Evolutionary conservation across 1,140 invertebrate genomes (phyloP), one percentile per base, ranked within the genome.

Genomic region (Drosophila tsacasi): DNA sequence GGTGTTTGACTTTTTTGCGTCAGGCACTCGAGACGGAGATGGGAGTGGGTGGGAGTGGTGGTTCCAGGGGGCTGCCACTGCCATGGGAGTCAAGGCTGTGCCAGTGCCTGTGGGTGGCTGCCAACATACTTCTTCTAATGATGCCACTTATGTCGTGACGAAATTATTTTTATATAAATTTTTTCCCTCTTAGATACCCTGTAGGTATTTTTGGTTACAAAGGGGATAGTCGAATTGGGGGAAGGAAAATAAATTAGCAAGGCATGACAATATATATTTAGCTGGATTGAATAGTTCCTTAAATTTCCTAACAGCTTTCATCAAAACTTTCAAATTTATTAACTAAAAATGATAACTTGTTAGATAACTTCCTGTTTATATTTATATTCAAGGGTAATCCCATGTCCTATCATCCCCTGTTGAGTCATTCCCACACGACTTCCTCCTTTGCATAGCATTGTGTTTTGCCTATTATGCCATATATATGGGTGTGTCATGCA

Each of bases 101-200:
- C 25, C 46, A 37, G 49, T 50, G 27, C 40, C 46, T 39, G 44
- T 49, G 40, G 81, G 71, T 69, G 47, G 75, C 64, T 80, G 67
- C 76, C 75, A 78, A 89, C 60, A 79, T 82, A 86, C 80, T 89
- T 80, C 69, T 69, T 85, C 86, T 90, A 90, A 90, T 90, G 85
- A 90, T 90, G 85, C 86, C 85, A 90, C 85, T 90, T 90, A 90
- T 90, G 85, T 90, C 86, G 85, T 90, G 79, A 90, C 85, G 86
- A 90, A 90, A 90, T 90, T 85, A 90, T 90, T 90, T 90, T 71
- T 82, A 90, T 85, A 82, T 79, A 79, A 62, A 69, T 65, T 78
- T 65, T 68, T 61, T 69, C 69, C 68, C 71, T 64, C 32, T 49
- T 35, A 32, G 50, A 90, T 81, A 90, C 81, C 73, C 73, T 66